Conservation (phyloP, 2,113 vertebrate species). For the Petromus typicus region DNA sequence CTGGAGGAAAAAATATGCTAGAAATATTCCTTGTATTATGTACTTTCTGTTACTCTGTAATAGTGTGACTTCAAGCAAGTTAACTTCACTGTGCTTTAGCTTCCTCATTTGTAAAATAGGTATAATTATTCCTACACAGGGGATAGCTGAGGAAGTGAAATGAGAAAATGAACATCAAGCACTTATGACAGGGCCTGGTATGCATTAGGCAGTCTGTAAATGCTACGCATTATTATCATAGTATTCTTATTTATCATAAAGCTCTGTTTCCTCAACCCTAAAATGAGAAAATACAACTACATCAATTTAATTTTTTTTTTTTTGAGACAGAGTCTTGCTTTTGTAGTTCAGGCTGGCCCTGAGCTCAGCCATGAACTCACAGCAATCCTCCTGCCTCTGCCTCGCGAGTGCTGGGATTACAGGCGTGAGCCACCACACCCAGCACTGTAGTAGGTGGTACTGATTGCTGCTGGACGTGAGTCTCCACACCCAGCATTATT, state of each 20-base stretch:
- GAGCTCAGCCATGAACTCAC: no score
- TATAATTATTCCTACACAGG: not conserved
- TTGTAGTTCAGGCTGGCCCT: no score
- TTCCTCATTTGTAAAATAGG: conserved; percentile 20
- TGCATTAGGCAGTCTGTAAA: not conserved
- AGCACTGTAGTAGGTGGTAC: no score
- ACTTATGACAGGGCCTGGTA: not conserved
- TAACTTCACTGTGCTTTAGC: not conserved
- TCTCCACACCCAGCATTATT: no score
- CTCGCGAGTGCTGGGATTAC: no score
- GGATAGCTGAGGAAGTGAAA: not conserved
- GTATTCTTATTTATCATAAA: not conserved
- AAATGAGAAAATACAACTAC: not conserved
- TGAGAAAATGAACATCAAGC: not conserved
- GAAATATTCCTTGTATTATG: not conserved
- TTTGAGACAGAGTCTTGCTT: no score
- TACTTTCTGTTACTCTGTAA: not conserved
- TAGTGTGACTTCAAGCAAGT: not conserved
- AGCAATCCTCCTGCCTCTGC: no score
- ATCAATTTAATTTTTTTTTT: conserved; percentile 46
- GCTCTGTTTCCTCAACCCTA: not conserved
- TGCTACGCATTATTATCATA: not conserved
- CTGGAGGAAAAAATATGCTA: not conserved
- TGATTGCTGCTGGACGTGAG: no score
- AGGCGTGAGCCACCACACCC: no score